Base-by-base conservation (phyloP, 2,113 vertebrate species). In the Platysternon megacephalum region DNA sequence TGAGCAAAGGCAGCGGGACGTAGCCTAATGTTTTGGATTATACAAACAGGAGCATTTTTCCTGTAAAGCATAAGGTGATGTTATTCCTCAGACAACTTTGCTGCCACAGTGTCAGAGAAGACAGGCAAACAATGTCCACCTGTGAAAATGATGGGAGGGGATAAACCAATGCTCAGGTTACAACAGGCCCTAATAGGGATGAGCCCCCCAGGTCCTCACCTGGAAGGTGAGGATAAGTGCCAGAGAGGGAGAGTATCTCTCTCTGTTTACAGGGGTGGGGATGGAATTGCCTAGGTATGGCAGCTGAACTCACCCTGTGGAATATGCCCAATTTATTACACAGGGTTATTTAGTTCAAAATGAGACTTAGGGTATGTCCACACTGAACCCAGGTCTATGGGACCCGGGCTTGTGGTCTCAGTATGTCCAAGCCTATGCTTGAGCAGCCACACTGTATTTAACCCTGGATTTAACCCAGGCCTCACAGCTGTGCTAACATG, bases 71-170 rank as follows among this genome's bases (percentile, higher is more conserved):
- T 35, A 84, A 58, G 11, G 44, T 35, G 32, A 87, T 24, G 12
- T 24, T 78, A 80, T 39, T 6, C 4, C 9, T 39, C 65, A 72
- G 65, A 39, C 35, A 39, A 72, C 35, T 39, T 39, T 10, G 65
- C 65, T 39, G 65, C 35, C 32, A 17, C 35, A 21, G 32, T 68
- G 65, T 72, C 65, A 82, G 6, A 90, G 26, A 8, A 42, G 51
- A 8, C 22, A 13, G 49, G 51, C 10, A 39, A 55, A 26, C 12
- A 7, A 53, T 81, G 8, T 24, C 51, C 8, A 55, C 4, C n/a
- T 22, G 11, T 0, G 2, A 8, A 52, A 86, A 48, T 2, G 26
- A 1, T 0, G 35, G 72, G 35, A 56, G 74, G 21, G 48, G 26
- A 78, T 46, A 78, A 46, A 13, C 42, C 13, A 78, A 21, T 14